Evolutionary conservation across 2,888 invertebrate genomes (phyloP), one percentile per base, ranked within the genome.

Genomic region (Aphrophora alni): DNA sequence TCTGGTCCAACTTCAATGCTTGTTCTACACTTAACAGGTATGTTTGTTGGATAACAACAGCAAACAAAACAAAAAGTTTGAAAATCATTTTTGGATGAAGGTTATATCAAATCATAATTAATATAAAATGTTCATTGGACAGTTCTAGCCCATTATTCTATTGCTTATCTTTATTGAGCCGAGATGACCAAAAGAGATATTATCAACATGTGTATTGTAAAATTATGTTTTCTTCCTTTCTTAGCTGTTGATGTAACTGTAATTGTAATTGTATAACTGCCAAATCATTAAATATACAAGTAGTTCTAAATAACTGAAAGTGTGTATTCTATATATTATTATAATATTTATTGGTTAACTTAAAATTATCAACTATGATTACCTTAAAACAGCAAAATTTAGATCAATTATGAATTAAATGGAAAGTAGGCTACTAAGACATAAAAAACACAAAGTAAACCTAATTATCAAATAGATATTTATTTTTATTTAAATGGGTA

Each of bases 81-180:
- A 59, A 59, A 59, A 59, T 21, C 59, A 59, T 59, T n/a, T 59
- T n/a, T 59, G 59, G n/a, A 59, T 59, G 12, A 59, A 21, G 59
- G 59, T 59, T 59, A 59, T 59, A 59, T 21, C 59, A 59, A 59
- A 59, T 59, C 59, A 59, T 59, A 59, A 59, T 59, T 59, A 21
- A 59, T 59, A 21, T 59, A 21, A 59, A 59, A 59, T 59, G 59
- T 59, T 59, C 59, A 59, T n/a, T 59, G 21, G 21, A 59, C 21
- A 21, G 7, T 21, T 21, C 59, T 44, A 44, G 14, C 44, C n/a
- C 2, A 14, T 44, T 44, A 59, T 59, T 59, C 59, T 21, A 59
- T n/a, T 59, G 59, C 59, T 59, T 59, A 59, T 21, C n/a, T 59
- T 59, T 59, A 59, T 59, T 59, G 5, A 59, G 10, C 2, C 12